phyloP scores from a whole-genome alignment of 2,888 invertebrate species.

The Drosophila multiciliata region DNA sequence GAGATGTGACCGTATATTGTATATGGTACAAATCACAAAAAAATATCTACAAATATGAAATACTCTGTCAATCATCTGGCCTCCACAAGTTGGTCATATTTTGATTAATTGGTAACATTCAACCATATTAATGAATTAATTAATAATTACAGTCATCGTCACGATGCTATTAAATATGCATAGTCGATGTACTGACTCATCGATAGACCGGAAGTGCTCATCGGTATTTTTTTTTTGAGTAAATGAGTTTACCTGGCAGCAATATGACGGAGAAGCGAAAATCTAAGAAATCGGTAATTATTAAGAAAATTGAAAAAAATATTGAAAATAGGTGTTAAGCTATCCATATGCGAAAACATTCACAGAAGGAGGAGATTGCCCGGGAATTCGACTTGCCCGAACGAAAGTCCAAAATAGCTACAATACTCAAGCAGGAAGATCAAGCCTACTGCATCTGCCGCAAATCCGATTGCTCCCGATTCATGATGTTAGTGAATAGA shows the following conservation, averaged over 20 bases:
- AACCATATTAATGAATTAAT: not conserved
- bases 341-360: not conserved
- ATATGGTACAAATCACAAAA: not conserved
- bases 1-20: conserved; percentile 5
- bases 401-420: conserved; percentile 95
- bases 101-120: not conserved
- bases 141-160: not conserved
- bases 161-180: too few relatives aligned
- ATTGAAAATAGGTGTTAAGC: not conserved
- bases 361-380: conserved; percentile 92
- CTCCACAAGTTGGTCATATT: not conserved
- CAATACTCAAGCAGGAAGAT: conserved; percentile 94
- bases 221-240: conserved; percentile 20
- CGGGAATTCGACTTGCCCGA: conserved; percentile 95
- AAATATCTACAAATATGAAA: not conserved
- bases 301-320: not conserved
- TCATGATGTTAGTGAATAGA: conserved; percentile 93
- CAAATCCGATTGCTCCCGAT: conserved; percentile 95
- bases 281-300: conserved; percentile 82
- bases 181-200: not conserved
- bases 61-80: not conserved
- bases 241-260: conserved; percentile 10
- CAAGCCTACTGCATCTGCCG: conserved; percentile 98
- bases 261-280: conserved; percentile 83
- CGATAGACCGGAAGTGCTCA: conserved; percentile 3